phyloP scores from a whole-genome alignment of 2,113 vertebrate genomes.

The Redunca redunca region DNA sequence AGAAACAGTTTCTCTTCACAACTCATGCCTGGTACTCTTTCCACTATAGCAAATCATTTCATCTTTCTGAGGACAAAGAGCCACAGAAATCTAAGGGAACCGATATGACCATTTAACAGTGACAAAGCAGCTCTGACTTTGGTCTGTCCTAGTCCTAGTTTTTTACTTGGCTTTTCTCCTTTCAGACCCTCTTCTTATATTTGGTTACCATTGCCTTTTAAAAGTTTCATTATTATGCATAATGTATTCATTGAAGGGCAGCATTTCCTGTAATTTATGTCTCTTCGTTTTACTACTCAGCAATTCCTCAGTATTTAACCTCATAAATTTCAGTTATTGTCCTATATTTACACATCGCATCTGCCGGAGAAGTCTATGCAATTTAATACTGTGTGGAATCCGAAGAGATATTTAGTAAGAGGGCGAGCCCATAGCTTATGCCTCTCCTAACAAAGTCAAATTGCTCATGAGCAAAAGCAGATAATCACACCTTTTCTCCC shows the following conservation, averaged over 20 bases:
- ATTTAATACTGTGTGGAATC: background rate
- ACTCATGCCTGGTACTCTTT: no score
- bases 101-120: background rate
- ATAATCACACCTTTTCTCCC: background rate
- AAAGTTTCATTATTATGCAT: conserved; percentile 64
- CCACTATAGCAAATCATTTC: background rate
- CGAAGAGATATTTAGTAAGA: background rate
- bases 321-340: conserved; percentile 63
- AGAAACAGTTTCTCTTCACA: background rate
- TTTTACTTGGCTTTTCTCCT: conserved; percentile 2
- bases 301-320: conserved; percentile 64
- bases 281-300: conserved; percentile 61
- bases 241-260: conserved; percentile 58
- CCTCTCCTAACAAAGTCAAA: background rate
- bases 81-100: background rate
- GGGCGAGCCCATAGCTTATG: background rate
- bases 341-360: conserved; percentile 67
- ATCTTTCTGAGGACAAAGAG: background rate
- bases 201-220: conserved; percentile 28
- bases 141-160: background rate
- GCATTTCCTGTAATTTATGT: conserved; percentile 67
- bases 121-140: background rate
- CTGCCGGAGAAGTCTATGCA: background rate
- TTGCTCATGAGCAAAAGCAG: background rate
- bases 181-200: conserved; percentile 21